These are phyloP conservation scores for Dinocampus coccinellae DNA, from an alignment of 2,888 invertebrate species.

Conservation along the genomic window DNA sequence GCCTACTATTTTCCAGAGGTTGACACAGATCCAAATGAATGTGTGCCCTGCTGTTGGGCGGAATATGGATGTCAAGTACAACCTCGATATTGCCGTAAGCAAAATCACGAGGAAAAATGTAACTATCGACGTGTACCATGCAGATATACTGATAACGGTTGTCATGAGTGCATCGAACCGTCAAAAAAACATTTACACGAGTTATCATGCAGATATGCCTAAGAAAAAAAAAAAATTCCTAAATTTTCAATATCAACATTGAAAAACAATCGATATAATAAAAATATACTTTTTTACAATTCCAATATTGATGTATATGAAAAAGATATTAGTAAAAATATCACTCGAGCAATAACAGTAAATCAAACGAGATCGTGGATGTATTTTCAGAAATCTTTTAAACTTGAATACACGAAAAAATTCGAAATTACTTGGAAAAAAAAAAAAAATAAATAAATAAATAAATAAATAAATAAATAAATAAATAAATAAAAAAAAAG, in stretches of 20 bases:
- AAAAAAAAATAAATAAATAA: background rate
- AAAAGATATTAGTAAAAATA: background rate
- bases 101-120: conserved; percentile 58
- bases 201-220: conserved; percentile 46
- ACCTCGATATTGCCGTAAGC: conserved; percentile 48
- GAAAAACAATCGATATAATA: background rate
- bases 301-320: background rate
- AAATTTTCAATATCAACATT: conserved; percentile 1
- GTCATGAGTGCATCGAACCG: conserved; percentile 45
- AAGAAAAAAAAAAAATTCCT: conserved; percentile 1
- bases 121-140: conserved; percentile 58
- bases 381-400: conserved; percentile 5
- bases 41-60: conserved; percentile 54
- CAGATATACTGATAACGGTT: conserved; percentile 50
- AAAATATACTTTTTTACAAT: background rate
- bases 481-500: too few relatives aligned
- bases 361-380: background rate
- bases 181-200: conserved; percentile 51
- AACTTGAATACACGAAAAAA: background rate
- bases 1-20: conserved; percentile 20
- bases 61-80: conserved; percentile 55
- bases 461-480: too few relatives aligned
- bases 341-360: background rate
- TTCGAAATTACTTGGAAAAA: conserved; percentile 31
- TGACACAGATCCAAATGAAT: conserved; percentile 45